These are phyloP conservation scores for Sycophila texana DNA, from an alignment of 2,888 invertebrate genomes.

Conservation along the genomic window DNA sequence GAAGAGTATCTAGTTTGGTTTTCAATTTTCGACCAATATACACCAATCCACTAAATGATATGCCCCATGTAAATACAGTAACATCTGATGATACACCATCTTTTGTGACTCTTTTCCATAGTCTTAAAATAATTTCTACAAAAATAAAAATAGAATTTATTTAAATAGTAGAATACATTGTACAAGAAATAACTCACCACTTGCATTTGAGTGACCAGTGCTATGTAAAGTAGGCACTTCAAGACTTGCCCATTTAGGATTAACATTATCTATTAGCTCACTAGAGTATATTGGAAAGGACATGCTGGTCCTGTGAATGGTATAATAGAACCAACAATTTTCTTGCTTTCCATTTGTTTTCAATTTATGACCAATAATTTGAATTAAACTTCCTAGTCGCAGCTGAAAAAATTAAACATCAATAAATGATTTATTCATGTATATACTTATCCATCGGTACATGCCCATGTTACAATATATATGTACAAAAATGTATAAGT, in stretches of 20 bases:
- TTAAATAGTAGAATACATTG: not conserved
- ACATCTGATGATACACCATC: slow-evolving; percentile 76
- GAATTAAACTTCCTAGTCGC: slow-evolving; percentile 86
- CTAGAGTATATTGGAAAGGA: slow-evolving; percentile 91
- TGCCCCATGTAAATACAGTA: slow-evolving; percentile 87
- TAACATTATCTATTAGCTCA: slow-evolving; percentile 83
- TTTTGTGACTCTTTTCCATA: slow-evolving; percentile 69
- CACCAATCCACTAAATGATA: slow-evolving; percentile 89
- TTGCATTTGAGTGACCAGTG: slow-evolving; percentile 74
- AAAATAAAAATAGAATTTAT: slow-evolving; percentile 30
- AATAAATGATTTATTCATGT: too few relatives aligned
- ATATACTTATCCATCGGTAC: too few relatives aligned
- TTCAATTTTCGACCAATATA: slow-evolving; percentile 84
- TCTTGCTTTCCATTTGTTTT: slow-evolving; percentile 77
- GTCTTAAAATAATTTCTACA: slow-evolving; percentile 70
- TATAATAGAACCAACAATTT: slow-evolving; percentile 84
- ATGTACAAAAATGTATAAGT: too few relatives aligned
- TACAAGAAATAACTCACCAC: slow-evolving; percentile 64
- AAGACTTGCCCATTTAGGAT: slow-evolving; percentile 90
- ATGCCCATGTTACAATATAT: too few relatives aligned
- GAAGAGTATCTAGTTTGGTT: slow-evolving; percentile 81
- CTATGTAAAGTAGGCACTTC: slow-evolving; percentile 80
- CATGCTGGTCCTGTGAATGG: slow-evolving; percentile 87
- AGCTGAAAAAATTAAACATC: slow-evolving; percentile 76
- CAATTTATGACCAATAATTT: slow-evolving; percentile 83